Base-by-base conservation (phyloP, 2,888 invertebrate species). In the Gastrophysa polygoni region DNA sequence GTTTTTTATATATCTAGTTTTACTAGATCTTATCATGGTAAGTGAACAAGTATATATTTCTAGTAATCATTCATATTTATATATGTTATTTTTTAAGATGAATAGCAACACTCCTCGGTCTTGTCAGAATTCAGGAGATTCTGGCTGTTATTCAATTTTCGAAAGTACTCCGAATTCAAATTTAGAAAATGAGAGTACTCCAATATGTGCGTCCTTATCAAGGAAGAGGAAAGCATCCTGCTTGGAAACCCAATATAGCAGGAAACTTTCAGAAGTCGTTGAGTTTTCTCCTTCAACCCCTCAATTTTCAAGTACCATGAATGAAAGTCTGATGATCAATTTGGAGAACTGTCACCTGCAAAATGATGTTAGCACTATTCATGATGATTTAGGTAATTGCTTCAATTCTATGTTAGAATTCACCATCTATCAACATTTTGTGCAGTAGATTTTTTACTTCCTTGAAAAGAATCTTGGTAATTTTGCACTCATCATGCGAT, bases 291-390 rank as follows among this genome's bases (percentile, higher is more conserved):
- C 72, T 6, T 59, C 69, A 3, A 66, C 70, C 11, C 72, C 72
- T 8, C 66, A 71, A 65, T 72, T 73, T 66, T 78, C 77, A 1
- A 80, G 78, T 64, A 78, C 78, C 0, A 65, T 78, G 18, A 79
- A 79, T 61, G 78, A 77, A 57, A 77, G 78, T 11, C 70, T 80
- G 32, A 69, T 76, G 28, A 67, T 70, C 24, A 70, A 75, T 49
- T 67, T 80, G 18, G 76, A 79, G 64, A 74, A 74, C 18, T 75
- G 75, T 59, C 59, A 66, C 24, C 44, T 66, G 20, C 38, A 66
- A 24, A 55, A 52, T 54, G 62, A 51, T 17, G 60, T 60, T 11
- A 59, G 55, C 17, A 54, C 46, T 6, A 47, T 47, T 8, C 32
- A 46, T 17, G 21, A 16, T n/a, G 44, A 56, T 16, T 49, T 49